These are phyloP conservation scores for Euclidia mi DNA, from an alignment of 2,888 invertebrate species.

Conservation along the genomic window DNA sequence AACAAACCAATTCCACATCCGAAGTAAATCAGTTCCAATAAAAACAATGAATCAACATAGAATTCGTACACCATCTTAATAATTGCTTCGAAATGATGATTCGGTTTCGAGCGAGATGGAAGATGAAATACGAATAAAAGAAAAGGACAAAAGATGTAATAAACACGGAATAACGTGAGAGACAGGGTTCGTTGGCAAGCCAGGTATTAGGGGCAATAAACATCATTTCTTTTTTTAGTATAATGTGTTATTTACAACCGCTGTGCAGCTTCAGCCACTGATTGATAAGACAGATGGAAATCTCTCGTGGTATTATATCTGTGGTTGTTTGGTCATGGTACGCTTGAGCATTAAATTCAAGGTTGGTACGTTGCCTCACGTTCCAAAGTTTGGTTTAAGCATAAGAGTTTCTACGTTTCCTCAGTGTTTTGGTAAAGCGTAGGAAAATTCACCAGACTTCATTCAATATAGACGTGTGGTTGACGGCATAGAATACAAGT, in stretches of 20 bases:
- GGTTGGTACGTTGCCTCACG: too few relatives aligned
- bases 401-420: too few relatives aligned
- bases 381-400: too few relatives aligned
- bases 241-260: slow-evolving; percentile 57
- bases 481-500: too few relatives aligned
- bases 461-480: too few relatives aligned
- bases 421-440: too few relatives aligned
- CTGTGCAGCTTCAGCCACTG: slow-evolving; percentile 37
- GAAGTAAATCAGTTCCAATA: slow-evolving; percentile 35
- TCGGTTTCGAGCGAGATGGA: slow-evolving; percentile 32
- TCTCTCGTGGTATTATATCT: slow-evolving; percentile 4
- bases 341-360: too few relatives aligned
- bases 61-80: slow-evolving; percentile 41
- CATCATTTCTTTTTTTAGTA: slow-evolving; percentile 55
- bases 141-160: slow-evolving; percentile 49
- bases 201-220: slow-evolving; percentile 64
- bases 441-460: too few relatives aligned
- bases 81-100: slow-evolving; percentile 45
- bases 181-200: slow-evolving; percentile 47
- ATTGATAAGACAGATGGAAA: slow-evolving; percentile 40
- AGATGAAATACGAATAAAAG: slow-evolving; percentile 32
- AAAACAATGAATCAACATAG: slow-evolving; percentile 44
- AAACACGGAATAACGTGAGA: slow-evolving; percentile 50
- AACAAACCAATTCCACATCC: slow-evolving; percentile 1
- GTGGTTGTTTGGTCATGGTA: not conserved